Base-by-base conservation (phyloP, 2,113 vertebrate genomes). In the Gavia stellata region DNA sequence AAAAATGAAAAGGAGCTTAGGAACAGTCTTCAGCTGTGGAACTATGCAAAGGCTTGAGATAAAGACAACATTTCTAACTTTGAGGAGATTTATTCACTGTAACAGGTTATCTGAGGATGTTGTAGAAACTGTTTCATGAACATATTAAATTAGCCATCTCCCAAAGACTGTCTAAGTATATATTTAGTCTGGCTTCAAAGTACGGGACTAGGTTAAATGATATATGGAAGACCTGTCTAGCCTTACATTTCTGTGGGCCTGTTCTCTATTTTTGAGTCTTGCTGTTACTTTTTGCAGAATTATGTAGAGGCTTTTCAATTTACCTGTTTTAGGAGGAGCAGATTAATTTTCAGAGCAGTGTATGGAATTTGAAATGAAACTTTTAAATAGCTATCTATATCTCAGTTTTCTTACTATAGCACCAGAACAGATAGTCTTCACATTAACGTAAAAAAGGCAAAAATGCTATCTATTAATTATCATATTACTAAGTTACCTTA, bases 261-360 rank as follows among this genome's bases (percentile, higher is more conserved):
- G 0, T 81, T 87, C 5, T 83, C 16, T 56, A 17, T 19, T 73
- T 93, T 79, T 85, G 20, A 38, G 20, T 33, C 50, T 42, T 75
- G 17, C 19, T 66, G 11, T 74, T 58, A 31, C 23, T 58, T 96
- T 86, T 63, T 92, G 70, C 42, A 78, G 33, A 96, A 89, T 88
- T 67, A 61, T 68, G 12, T 29, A 5, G 45, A 47, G 42, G n/a
- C 56, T 88, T 97, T 94, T 94, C 4, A 5, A 44, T 97, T 93
- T 94, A 90, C 19, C 24, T 7, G 1, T 68, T 94, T 95, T 90
- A 84, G 44, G 49, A 92, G n/a, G 24, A 66, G 12, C 36, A 44
- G n/a, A 12, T 67, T 87, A 53, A 79, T 96, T 96, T 97, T 96
- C 66, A 31, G 44, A 59, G 62, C 17, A 71, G 21, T 86, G n/a